Evolutionary conservation across 2,113 vertebrate species (phyloP), one percentile per base, ranked within the genome.

Genomic region (Caranx melampygus): DNA sequence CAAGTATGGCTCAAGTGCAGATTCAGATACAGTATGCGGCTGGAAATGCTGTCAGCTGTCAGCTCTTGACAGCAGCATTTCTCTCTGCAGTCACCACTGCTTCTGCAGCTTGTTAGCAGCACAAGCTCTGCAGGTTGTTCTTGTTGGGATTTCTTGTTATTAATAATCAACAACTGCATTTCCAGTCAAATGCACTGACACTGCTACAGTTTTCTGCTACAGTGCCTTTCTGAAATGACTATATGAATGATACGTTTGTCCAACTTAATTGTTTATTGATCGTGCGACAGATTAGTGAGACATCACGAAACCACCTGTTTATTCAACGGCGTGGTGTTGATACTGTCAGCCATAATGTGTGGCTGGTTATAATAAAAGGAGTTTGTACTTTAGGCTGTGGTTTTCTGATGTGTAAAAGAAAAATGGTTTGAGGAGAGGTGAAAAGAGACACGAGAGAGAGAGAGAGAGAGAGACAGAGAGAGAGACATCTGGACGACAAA

Each of bases 181-280:
- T 21, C 40, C 5, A 49, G 2, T 59, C 18, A 59, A 20, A 5
- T 10, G 21, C 14, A 64, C 44, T 49, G 57, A 49, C 12, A 35
- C 40, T 57, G 73, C 34, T n/a, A 20, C 6, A 8, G 9, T 35
- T 52, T 7, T 12, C 40, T 4, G 16, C 5, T 8, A 44, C 12
- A 52, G 15, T 0, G 47, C 40, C 52, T 33, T 26, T 35, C 35
- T 35, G 58, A 42, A 73, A 45, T 37, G 64, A 44, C 49, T 0
- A 3, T 37, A 52, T 61, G 58, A 58, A 40, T 14, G 18, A 57
- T 55, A 71, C 1, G 3, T 76, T 79, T 79, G 72, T 68, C 51
- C 21, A 20, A 18, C 16, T 16, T 75, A 72, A 88, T 82, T 72
- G 66, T 47, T 1, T 68, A 72, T 87, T 44, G 82, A 82, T 76